These are phyloP conservation scores for Lasiurus cinereus DNA, from an alignment of 2,113 vertebrate genomes.

Conservation along the genomic window DNA sequence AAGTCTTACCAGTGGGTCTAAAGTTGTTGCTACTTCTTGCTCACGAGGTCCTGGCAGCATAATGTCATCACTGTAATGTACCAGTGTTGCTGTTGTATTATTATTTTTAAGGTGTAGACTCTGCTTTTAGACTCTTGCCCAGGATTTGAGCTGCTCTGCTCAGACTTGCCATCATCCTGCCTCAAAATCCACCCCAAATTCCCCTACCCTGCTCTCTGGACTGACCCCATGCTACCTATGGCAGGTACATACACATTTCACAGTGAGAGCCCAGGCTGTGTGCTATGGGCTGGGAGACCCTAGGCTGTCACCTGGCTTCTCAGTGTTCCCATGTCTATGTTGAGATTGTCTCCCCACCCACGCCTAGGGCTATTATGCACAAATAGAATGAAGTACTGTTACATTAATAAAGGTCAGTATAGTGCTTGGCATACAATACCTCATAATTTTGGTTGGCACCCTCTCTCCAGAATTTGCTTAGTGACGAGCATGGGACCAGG, in stretches of 20 bases:
- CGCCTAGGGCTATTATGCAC: background rate
- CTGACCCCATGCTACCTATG: accelerated
- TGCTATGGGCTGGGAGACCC: background rate
- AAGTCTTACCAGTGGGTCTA: background rate
- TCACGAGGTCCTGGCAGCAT: background rate
- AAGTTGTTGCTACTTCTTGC: background rate
- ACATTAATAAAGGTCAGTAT: background rate
- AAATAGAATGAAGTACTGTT: background rate
- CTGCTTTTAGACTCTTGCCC: background rate
- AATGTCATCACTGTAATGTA: background rate
- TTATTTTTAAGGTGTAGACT: background rate
- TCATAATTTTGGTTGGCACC: background rate
- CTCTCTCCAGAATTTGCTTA: background rate
- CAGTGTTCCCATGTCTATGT: background rate
- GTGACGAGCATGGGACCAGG: background rate
- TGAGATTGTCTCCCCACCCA: background rate
- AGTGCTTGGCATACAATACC: background rate
- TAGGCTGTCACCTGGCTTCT: background rate
- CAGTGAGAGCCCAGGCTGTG: background rate
- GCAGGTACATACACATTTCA: background rate
- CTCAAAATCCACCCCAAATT: too few relatives aligned
- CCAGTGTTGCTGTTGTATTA: background rate
- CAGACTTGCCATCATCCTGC: background rate
- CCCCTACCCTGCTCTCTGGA: too few relatives aligned
- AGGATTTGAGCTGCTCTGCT: background rate